Conservation (phyloP, 2,797 vertebrate species). For the Hydrolagus colliei region DNA sequence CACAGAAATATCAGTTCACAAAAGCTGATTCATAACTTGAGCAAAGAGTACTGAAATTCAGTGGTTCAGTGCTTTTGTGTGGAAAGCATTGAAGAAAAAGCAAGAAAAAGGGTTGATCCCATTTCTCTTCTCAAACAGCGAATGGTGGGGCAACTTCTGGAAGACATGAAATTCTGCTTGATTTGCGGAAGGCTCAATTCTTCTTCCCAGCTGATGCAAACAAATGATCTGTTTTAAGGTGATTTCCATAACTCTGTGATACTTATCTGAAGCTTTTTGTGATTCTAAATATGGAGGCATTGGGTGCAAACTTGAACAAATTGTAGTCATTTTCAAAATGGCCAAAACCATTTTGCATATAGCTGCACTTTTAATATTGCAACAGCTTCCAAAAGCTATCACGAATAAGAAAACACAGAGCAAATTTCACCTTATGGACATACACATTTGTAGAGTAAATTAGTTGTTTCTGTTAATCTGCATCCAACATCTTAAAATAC, state of each 20-base stretch:
- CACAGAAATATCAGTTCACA: not conserved
- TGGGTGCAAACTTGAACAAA: not conserved
- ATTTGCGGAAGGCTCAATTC: not conserved
- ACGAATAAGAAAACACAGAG: conserved; percentile 1
- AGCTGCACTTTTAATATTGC: not conserved
- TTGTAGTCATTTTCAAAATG: not conserved
- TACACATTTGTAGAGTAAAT: not conserved
- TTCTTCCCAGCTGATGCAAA: not conserved
- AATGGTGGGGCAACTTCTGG: not conserved
- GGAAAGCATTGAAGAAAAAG: not conserved
- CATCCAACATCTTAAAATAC: not conserved
- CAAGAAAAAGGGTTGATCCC: not conserved
- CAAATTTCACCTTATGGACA: not conserved
- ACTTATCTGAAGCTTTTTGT: not conserved
- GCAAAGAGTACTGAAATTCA: not conserved
- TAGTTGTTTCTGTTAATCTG: not conserved
- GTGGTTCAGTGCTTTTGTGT: not conserved
- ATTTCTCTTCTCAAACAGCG: no score
- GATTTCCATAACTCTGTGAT: not conserved
- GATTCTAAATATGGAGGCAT: not conserved
- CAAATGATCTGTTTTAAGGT: not conserved
- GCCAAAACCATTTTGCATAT: not conserved
- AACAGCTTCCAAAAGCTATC: conserved; percentile 1
- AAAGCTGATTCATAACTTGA: not conserved
- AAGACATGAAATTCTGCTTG: not conserved